Percentiles rank a stretch among this genome's conserved stretches.
These are phyloP conservation scores for Antechinus flavipes DNA, from an alignment of 2,113 vertebrate species.

Conservation along the genomic window DNA sequence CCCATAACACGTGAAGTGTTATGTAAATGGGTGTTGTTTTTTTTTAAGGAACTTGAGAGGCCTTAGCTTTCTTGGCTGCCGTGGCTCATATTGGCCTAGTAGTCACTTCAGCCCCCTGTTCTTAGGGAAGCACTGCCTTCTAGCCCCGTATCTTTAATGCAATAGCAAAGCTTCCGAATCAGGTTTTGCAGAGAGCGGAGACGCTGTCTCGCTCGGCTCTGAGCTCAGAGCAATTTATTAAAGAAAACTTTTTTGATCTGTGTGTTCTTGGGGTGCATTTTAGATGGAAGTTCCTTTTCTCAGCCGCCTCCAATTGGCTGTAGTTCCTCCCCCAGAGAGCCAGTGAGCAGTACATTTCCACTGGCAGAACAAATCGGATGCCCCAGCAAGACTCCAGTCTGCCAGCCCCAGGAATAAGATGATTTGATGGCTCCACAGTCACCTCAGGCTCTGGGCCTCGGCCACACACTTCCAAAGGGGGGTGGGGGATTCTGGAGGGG, in stretches of 20 bases:
- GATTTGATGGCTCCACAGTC: background rate
- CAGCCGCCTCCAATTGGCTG: background rate
- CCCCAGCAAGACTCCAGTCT: background rate
- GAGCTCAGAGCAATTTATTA: background rate
- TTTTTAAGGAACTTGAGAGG: background rate
- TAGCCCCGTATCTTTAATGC: background rate
- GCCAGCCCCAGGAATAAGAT: background rate
- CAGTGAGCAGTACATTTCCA: background rate
- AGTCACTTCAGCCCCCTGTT: background rate
- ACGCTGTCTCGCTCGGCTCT: background rate
- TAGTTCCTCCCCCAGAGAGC: background rate
- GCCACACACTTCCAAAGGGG: background rate
- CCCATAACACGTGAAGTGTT: background rate
- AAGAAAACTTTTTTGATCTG: constrained; percentile 2
- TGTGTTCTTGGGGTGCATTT: background rate
- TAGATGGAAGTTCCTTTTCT: constrained; percentile 2
- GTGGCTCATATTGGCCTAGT: background rate
- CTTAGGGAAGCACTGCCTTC: background rate
- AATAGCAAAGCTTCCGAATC: background rate
- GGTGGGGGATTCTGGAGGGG: background rate
- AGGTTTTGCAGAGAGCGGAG: background rate
- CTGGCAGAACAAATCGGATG: background rate
- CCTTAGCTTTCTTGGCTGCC: background rate
- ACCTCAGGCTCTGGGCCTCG: background rate
- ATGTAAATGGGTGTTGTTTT: background rate